Evolutionary conservation across 1,140 invertebrate species (phyloP), one percentile per base, ranked within the genome.

Genomic region (Asbolus verrucosus): DNA sequence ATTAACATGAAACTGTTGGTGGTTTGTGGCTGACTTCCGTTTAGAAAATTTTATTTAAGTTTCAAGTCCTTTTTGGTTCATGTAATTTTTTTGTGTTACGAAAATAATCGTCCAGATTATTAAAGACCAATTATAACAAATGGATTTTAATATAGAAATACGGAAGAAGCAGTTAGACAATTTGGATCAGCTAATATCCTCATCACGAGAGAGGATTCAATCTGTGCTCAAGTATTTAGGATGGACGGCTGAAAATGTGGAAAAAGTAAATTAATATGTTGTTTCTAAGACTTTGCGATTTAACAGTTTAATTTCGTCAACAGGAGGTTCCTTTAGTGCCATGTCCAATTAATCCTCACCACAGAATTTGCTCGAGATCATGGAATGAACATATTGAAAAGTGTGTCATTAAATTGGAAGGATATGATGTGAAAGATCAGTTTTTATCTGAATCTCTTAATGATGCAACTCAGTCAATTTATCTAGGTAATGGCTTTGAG

Each of bases 401-500:
- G 50, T 87, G 85, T 76, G 79, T 80, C 50, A 81, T 85, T 79
- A 84, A 80, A 75, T 76, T 77, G 6, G 81, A 84, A 72, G 84
- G 84, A 63, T 87, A 87, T 71, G 62, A 71, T 19, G 59, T 77
- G 62, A 69, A 80, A 1, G 83, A 84, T 59, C 27, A 82, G 8
- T 82, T 83, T 59, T 74, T 87, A 24, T 83, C 85, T 1, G 81
- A 83, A 60, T 74, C 82, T 33, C 72, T 67, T 36, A 72, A 39
- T 79, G 73, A 27, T 80, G 65, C 19, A 75, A 81, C 39, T 76
- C 71, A 73, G 75, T 84, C 73, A 80, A 83, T 85, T 13, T 71
- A 74, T 41, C 39, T 77, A 39, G 67, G 73, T 75, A 72, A 36
- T 36, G 21, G 41, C 1, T 39, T 27, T 60, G n/a, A 62, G 11